phyloP scores from a whole-genome alignment of 2,888 invertebrate genomes.

The Trachelus tabidus region DNA sequence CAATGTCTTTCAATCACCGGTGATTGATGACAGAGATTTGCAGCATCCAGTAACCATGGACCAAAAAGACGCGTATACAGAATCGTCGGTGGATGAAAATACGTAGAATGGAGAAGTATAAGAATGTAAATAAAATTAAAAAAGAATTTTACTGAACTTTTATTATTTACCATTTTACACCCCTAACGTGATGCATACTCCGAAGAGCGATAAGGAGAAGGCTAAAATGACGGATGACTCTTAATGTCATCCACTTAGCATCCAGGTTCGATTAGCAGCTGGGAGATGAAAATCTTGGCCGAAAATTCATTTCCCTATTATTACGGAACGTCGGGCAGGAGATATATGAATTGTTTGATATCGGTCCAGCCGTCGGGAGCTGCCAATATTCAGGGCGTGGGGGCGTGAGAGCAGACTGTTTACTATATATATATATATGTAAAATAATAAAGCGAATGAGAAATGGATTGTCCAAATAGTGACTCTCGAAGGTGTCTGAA shows the following conservation, averaged over 20 bases:
- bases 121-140: too few relatives aligned
- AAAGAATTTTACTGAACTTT: too few relatives aligned
- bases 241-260: conserved; percentile 19
- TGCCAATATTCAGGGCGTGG: conserved; percentile 19
- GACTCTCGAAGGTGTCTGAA: not conserved
- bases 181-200: too few relatives aligned
- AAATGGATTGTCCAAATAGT: conserved; percentile 46
- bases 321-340: conserved; percentile 60
- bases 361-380: conserved; percentile 25
- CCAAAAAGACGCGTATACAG: too few relatives aligned
- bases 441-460: conserved; percentile 25
- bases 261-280: conserved; percentile 32
- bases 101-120: too few relatives aligned
- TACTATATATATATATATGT: not conserved
- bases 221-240: conserved; percentile 31
- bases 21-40: conserved; percentile 48
- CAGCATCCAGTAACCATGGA: not conserved
- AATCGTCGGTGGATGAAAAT: too few relatives aligned
- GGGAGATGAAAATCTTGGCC: conserved; percentile 47
- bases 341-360: conserved; percentile 66
- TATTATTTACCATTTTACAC: too few relatives aligned
- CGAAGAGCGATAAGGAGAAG: not conserved
- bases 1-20: conserved; percentile 58
- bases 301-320: conserved; percentile 67
- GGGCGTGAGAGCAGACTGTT: conserved; percentile 8